Conservation (phyloP, 1,140 invertebrate genomes). For the Saxidomus purpurata region DNA sequence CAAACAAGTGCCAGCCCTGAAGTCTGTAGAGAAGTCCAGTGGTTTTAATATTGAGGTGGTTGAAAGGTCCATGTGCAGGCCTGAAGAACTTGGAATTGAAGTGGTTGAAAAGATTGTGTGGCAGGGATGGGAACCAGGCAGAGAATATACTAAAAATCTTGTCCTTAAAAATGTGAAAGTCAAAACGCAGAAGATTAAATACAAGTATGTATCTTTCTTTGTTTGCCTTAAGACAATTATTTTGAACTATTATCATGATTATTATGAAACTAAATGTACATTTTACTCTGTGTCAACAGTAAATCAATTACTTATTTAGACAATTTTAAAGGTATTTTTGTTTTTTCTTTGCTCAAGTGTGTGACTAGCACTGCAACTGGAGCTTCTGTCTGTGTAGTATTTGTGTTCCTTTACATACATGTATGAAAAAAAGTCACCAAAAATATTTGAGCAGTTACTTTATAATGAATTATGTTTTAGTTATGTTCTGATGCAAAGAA, state of each 20-base stretch:
- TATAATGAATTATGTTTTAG: too few species aligned
- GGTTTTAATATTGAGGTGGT: conserved; percentile 47
- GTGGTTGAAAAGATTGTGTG: conserved; percentile 80
- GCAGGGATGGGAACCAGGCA: conserved; percentile 85
- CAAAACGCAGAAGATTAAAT: conserved; percentile 85
- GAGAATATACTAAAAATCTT: conserved; percentile 85
- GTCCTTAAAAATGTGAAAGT: conserved; percentile 85
- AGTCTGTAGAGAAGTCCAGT: conserved; percentile 34
- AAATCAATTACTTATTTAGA: not conserved
- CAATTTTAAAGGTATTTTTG: too few species aligned
- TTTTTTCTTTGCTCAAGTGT: too few species aligned
- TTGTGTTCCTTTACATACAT: too few species aligned
- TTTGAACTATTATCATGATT: too few species aligned
- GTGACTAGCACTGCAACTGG: too few species aligned
- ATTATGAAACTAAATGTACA: too few species aligned
- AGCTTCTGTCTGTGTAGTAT: too few species aligned
- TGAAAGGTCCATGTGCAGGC: conserved; percentile 28
- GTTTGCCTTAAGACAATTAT: too few species aligned
- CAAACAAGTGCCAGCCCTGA: conserved; percentile 59
- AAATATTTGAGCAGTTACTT: too few species aligned
- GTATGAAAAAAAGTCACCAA: too few species aligned
- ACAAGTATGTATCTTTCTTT: conserved; percentile 79
- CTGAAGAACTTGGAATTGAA: conserved; percentile 83
- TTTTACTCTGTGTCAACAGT: not conserved
- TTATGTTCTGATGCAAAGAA: too few species aligned